Conservation (phyloP, 2,888 invertebrate species). For the Pheosia gnoma region DNA sequence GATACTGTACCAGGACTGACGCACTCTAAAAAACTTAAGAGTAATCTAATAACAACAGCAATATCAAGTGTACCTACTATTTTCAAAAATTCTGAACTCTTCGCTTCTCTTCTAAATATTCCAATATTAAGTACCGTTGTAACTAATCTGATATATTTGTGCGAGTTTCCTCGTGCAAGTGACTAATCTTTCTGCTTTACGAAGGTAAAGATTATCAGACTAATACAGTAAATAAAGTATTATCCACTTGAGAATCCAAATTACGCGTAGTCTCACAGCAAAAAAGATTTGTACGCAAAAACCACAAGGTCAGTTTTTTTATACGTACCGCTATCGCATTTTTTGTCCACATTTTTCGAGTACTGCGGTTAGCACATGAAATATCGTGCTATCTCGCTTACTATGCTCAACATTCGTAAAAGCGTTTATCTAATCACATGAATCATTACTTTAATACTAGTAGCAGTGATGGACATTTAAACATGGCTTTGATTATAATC, state of each 20-base stretch:
- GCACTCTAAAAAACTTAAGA: slow-evolving; percentile 30
- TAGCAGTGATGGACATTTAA: slow-evolving; percentile 20
- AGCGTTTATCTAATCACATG: slow-evolving; percentile 40
- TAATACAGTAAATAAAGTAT: no score
- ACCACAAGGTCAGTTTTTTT: slow-evolving; percentile 53
- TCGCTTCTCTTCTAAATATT: not conserved
- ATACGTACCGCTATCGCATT: slow-evolving; percentile 40
- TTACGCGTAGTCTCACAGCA: slow-evolving; percentile 41
- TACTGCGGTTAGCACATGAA: slow-evolving; percentile 12
- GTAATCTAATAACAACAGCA: not conserved
- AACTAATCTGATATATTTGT: slow-evolving; percentile 21
- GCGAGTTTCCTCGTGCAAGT: slow-evolving; percentile 23
- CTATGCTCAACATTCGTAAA: slow-evolving; percentile 18
- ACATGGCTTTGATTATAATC: slow-evolving; percentile 19
- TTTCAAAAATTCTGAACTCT: not conserved
- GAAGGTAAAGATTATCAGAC: no score
- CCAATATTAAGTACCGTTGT: slow-evolving; percentile 4
- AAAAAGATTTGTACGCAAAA: slow-evolving; percentile 45
- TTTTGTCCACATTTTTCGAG: slow-evolving; percentile 43
- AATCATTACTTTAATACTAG: slow-evolving; percentile 34
- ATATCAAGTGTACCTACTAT: no score
- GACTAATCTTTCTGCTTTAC: slow-evolving; percentile 7
- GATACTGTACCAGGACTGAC: slow-evolving; percentile 49
- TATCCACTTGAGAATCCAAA: slow-evolving; percentile 29
- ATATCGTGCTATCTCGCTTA: slow-evolving; percentile 29